Evolutionary conservation across 2,797 vertebrate genomes (phyloP), one percentile per base, ranked within the genome.

Genomic region (Sebastes oblongus): DNA sequence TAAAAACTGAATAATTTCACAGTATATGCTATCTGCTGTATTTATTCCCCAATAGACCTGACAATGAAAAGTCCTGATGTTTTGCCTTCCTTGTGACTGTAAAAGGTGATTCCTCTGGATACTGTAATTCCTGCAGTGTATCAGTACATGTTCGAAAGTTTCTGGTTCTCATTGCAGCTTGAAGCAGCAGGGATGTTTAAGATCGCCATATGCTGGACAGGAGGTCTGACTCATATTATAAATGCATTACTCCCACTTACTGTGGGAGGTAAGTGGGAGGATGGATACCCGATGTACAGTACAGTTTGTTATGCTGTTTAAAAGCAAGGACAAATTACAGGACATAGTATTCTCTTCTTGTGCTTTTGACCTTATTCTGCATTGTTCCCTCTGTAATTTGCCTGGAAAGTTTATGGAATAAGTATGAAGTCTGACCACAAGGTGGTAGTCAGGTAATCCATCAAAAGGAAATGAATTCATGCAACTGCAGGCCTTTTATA

Each of bases 391-490:
- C 42, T 71, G 25, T 52, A 60, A 22, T 72, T 25, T 29, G 7
- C 2, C 42, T 7, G 9, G 30, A 29, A 65, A 58, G 24, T 27
- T 24, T 3, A 10, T 2, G 50, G 4, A 68, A 54, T 24, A 60
- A 14, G 3, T 81, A 30, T 29, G 30, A n/a, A n/a, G 3, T 80
- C 32, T 81, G 72, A 77, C 87, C 89, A 88, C 80, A 79, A 76
- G 84, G 50, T 87, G 87, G 87, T 1, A 83, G 71, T 81, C 39
- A 73, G 14, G 11, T 32, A 11, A 60, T 27, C 6, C 34, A 66
- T 46, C 1, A 59, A 36, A 75, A 66, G 3, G 7, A 58, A 42
- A 12, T 34, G 2, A 80, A 20, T 10, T 11, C 12, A 69, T 55
- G 18, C 16, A 84, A 66, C 10, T 70, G 52, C 18, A 42, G 10